phyloP scores from a whole-genome alignment of 2,888 invertebrate species.

The Panorpa germanica region DNA sequence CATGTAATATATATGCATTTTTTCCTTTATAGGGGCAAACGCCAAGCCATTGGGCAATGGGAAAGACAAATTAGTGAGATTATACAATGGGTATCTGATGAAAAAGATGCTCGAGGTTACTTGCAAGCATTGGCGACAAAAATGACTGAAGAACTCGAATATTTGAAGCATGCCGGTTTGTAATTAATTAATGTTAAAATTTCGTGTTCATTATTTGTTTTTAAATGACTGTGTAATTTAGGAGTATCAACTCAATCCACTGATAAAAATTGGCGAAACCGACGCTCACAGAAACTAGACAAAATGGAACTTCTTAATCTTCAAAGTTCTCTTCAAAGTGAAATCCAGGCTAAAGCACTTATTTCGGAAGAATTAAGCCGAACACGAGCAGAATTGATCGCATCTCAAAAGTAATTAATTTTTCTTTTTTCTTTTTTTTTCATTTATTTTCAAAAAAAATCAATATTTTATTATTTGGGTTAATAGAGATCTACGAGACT shows the following conservation, averaged over 20 bases:
- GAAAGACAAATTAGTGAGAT: constrained; percentile 69
- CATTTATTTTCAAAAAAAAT: constrained; percentile 3
- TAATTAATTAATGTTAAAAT: neutral
- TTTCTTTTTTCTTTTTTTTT: constrained; percentile 9
- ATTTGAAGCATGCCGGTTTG: constrained; percentile 71
- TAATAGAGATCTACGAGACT: constrained; percentile 58
- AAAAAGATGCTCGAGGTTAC: constrained; percentile 85
- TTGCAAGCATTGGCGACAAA: constrained; percentile 82
- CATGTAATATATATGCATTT: too few species aligned
- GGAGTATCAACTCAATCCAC: constrained; percentile 5
- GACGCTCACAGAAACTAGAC: constrained; percentile 80
- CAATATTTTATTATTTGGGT: constrained; percentile 10
- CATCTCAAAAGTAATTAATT: constrained; percentile 55
- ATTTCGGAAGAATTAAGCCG: constrained; percentile 78
- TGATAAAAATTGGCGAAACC: constrained; percentile 51
- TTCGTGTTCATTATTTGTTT: neutral
- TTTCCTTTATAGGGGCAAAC: constrained; percentile 34
- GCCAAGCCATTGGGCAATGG: constrained; percentile 59
- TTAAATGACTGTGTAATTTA: neutral
- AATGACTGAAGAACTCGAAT: constrained; percentile 88
- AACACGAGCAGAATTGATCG: constrained; percentile 63
- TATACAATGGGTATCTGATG: constrained; percentile 88
- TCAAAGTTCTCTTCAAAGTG: constrained; percentile 76
- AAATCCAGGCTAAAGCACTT: constrained; percentile 84
- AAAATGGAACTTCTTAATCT: constrained; percentile 86